Evolutionary conservation across 2,888 invertebrate genomes (phyloP).

Genomic region (Amphimallon solstitiale): DNA sequence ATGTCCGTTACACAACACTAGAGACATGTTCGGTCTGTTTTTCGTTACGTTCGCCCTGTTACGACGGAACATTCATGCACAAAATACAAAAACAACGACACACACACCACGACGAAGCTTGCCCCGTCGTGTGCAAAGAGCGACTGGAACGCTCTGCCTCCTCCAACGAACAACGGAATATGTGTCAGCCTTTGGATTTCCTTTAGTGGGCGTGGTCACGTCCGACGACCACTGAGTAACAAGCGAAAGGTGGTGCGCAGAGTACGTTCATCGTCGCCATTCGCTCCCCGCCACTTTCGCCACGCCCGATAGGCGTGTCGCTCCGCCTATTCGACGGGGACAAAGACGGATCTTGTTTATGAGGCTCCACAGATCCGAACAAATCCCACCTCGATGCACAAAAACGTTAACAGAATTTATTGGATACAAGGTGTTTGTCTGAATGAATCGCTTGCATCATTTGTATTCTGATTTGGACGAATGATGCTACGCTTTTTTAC

Average conservation of each 20-base stretch:
- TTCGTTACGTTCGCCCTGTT: constrained; percentile 20
- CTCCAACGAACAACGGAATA: constrained; percentile 56
- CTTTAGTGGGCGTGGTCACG: constrained; percentile 47
- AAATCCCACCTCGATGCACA: constrained; percentile 64
- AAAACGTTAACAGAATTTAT: constrained; percentile 65
- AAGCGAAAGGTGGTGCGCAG: constrained; percentile 56
- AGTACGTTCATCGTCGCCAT: constrained; percentile 44
- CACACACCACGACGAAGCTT: constrained; percentile 51
- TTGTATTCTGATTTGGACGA: constrained; percentile 65
- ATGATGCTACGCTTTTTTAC: constrained; percentile 64
- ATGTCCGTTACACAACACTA: constrained; percentile 50
- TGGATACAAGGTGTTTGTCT: constrained; percentile 66
- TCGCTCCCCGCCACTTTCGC: constrained; percentile 54
- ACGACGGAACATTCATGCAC: constrained; percentile 35
- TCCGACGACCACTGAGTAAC: constrained; percentile 56
- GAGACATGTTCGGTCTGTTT: constrained; percentile 50
- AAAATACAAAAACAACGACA: constrained; percentile 40
- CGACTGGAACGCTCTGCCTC: constrained; percentile 59
- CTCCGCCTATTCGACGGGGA: constrained; percentile 48
- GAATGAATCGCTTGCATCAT: constrained; percentile 65
- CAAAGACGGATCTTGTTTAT: constrained; percentile 63
- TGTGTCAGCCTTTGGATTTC: constrained; percentile 50
- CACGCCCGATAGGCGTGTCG: constrained; percentile 43
- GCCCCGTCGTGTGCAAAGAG: constrained; percentile 60
- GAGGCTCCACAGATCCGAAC: constrained; percentile 63